Evolutionary conservation across 2,797 vertebrate species (phyloP).

Genomic region (Lacerta bilineata): DNA sequence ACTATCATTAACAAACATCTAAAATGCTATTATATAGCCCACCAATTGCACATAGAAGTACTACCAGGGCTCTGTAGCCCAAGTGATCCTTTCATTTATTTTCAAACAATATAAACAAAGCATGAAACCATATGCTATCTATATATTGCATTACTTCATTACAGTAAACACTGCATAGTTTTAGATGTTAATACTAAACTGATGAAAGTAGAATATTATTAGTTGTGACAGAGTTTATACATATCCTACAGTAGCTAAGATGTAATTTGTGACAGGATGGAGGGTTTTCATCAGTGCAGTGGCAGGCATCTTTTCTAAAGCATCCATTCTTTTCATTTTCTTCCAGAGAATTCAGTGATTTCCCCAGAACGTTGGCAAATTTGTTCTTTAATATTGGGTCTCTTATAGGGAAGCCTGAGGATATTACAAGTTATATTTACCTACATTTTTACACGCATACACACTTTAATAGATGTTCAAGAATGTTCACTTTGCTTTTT

Average conservation of each 20-base stretch:
- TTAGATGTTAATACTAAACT: constrained; percentile 87
- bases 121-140: constrained; percentile 87
- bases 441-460: constrained; percentile 29
- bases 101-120: constrained; percentile 87
- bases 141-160: constrained; percentile 86
- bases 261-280: constrained; percentile 77
- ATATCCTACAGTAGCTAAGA: constrained; percentile 77
- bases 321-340: constrained; percentile 69
- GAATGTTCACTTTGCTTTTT: constrained; percentile 31
- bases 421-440: constrained; percentile 46
- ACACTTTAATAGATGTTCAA: constrained; percentile 20
- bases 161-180: constrained; percentile 90
- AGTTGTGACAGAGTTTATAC: constrained; percentile 85
- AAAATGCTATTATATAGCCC: constrained; percentile 85
- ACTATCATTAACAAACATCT: constrained; percentile 94
- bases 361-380: constrained; percentile 60
- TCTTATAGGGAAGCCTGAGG: constrained; percentile 38
- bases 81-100: constrained; percentile 83
- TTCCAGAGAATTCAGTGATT: constrained; percentile 67
- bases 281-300: constrained; percentile 72
- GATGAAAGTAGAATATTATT: constrained; percentile 89
- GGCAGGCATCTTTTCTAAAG: constrained; percentile 65
- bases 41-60: constrained; percentile 75
- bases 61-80: constrained; percentile 75
- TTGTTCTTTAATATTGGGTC: constrained; percentile 67